Conservation (phyloP, 2,113 vertebrate genomes). For the Sinocyclocheilus anophthalmus region DNA sequence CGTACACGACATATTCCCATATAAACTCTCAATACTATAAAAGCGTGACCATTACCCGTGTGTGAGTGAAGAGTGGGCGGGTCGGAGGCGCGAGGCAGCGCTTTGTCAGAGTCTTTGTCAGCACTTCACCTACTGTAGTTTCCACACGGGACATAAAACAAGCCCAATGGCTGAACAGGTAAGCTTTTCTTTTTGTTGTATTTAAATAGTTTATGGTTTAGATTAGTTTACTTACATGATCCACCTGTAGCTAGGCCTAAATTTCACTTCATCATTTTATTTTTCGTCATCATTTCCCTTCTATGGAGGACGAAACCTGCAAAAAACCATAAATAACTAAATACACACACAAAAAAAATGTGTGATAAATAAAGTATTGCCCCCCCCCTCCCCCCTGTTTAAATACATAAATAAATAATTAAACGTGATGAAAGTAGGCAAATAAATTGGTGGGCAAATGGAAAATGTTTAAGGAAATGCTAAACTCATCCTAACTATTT, state of each 20-base stretch:
- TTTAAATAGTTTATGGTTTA: not conserved
- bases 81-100: slow-evolving; percentile 47
- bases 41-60: not conserved
- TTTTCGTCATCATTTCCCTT: not conserved
- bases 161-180: slow-evolving; percentile 57
- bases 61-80: slow-evolving; percentile 4
- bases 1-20: not conserved
- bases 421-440: no score
- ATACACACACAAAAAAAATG: no score
- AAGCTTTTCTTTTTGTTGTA: not conserved
- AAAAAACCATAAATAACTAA: no score
- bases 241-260: not conserved
- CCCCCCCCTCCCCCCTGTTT: no score
- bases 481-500: no score
- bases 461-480: no score
- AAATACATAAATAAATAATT: no score
- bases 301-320: no score
- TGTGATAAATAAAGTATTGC: no score
- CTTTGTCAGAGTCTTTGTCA: no score
- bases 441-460: no score
- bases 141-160: slow-evolving; percentile 26
- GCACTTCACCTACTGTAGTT: slow-evolving; percentile 41
- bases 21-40: not conserved
- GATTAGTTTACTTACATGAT: not conserved
- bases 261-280: not conserved